Conservation (phyloP, 2,888 invertebrate genomes). For the Agrilus biguttatus region DNA sequence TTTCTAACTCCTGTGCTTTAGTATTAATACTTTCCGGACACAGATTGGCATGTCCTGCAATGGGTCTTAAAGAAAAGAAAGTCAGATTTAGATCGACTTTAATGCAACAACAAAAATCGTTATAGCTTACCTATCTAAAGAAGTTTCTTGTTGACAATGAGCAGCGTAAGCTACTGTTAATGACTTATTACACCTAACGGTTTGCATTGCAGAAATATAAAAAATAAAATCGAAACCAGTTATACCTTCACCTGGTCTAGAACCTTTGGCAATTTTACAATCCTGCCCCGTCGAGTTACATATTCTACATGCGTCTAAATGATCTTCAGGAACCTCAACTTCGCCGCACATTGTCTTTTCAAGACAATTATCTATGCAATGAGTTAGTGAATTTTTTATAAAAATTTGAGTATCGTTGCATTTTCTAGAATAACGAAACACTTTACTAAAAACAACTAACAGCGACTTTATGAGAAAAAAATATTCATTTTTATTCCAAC, state of each 20-base stretch:
- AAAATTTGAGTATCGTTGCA: constrained; percentile 80
- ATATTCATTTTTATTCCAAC: too few species aligned
- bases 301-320: constrained; percentile 83
- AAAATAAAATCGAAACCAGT: constrained; percentile 85
- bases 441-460: background rate
- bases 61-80: constrained; percentile 51
- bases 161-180: constrained; percentile 95
- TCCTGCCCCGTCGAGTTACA: constrained; percentile 78
- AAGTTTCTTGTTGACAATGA: constrained; percentile 93
- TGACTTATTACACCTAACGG: constrained; percentile 73
- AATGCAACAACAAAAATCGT: constrained; percentile 33
- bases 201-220: constrained; percentile 90
- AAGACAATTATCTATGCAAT: constrained; percentile 77
- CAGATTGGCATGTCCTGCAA: constrained; percentile 97
- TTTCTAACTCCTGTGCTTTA: constrained; percentile 79
- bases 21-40: constrained; percentile 91
- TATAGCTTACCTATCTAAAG: constrained; percentile 49
- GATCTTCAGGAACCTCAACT: constrained; percentile 80
- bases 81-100: background rate
- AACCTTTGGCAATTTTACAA: constrained; percentile 46
- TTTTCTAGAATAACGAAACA: constrained; percentile 42
- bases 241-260: constrained; percentile 50
- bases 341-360: constrained; percentile 89
- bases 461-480: too few species aligned
- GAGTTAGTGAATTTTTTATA: constrained; percentile 67